Percentiles rank a stretch among this genome's conserved stretches.
These are phyloP conservation scores for Rhadinocentrus ornatus DNA, from an alignment of 2,797 vertebrate species.

Conservation along the genomic window DNA sequence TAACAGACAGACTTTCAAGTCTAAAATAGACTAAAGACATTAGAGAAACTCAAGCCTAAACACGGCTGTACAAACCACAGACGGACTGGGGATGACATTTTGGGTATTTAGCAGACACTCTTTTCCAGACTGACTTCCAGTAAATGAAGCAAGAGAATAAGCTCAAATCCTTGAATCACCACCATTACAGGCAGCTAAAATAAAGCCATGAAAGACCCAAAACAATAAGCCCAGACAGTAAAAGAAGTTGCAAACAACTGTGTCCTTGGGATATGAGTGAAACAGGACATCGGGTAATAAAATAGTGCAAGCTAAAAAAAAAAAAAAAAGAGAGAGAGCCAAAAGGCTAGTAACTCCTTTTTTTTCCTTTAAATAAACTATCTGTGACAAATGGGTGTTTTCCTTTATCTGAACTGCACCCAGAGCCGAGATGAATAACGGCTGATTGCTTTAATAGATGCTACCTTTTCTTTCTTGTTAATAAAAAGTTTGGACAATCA, in stretches of 20 bases:
- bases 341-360: constrained; percentile 46
- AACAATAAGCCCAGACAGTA: constrained; percentile 47
- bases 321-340: constrained; percentile 16
- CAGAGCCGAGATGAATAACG: constrained; percentile 58
- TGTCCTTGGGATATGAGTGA: constrained; percentile 61
- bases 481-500: constrained; percentile 21
- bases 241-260: constrained; percentile 59
- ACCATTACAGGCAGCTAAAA: constrained; percentile 49
- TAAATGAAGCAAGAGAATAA: constrained; percentile 58
- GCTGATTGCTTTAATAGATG: constrained; percentile 72
- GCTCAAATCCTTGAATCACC: constrained; percentile 41
- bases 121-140: constrained; percentile 68
- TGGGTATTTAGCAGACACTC: constrained; percentile 67
- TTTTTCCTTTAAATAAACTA: constrained; percentile 71
- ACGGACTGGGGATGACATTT: constrained; percentile 67
- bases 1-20: constrained; percentile 65
- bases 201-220: constrained; percentile 41
- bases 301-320: constrained; percentile 43
- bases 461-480: constrained; percentile 60
- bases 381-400: constrained; percentile 73
- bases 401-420: constrained; percentile 72
- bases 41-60: constrained; percentile 72
- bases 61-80: constrained; percentile 72
- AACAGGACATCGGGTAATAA: constrained; percentile 49
- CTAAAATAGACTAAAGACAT: constrained; percentile 73